Evolutionary conservation across 2,888 invertebrate species (phyloP).

Genomic region (Sarcophaga rosellei): DNA sequence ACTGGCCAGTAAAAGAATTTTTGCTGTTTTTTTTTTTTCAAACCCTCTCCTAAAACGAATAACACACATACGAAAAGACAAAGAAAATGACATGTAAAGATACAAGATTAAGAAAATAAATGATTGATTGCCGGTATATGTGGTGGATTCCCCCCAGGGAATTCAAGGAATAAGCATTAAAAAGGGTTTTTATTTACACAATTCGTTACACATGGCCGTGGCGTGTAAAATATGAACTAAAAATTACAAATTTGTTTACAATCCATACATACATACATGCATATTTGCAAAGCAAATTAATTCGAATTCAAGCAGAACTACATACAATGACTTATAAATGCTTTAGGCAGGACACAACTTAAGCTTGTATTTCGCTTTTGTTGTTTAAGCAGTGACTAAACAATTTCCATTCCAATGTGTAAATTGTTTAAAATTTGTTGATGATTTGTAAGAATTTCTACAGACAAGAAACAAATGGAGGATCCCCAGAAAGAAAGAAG

Average conservation of each 20-base stretch:
- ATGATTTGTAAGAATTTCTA: constrained; percentile 57
- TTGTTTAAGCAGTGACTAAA: constrained; percentile 45
- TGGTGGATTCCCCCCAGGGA: constrained; percentile 52
- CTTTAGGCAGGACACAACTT: background rate
- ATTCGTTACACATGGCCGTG: constrained; percentile 50
- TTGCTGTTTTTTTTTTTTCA: background rate
- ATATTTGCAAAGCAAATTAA: too few species aligned
- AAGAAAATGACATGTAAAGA: constrained; percentile 54
- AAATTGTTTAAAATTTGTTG: constrained; percentile 33
- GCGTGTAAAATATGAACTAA: constrained; percentile 20
- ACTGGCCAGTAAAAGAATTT: constrained; percentile 54
- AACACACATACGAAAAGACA: background rate
- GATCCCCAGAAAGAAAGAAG: background rate
- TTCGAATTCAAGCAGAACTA: background rate
- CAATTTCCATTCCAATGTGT: constrained; percentile 30
- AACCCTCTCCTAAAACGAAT: constrained; percentile 26
- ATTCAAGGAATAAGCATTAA: background rate
- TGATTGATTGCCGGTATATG: constrained; percentile 57
- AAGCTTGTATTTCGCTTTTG: background rate
- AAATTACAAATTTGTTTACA: constrained; percentile 4
- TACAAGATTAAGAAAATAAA: constrained; percentile 63
- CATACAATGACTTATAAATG: background rate
- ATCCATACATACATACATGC: background rate
- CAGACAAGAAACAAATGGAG: background rate
- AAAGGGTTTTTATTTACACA: constrained; percentile 59